phyloP scores from a whole-genome alignment of 1,140 invertebrate species.

The Anoplophora glabripennis region DNA sequence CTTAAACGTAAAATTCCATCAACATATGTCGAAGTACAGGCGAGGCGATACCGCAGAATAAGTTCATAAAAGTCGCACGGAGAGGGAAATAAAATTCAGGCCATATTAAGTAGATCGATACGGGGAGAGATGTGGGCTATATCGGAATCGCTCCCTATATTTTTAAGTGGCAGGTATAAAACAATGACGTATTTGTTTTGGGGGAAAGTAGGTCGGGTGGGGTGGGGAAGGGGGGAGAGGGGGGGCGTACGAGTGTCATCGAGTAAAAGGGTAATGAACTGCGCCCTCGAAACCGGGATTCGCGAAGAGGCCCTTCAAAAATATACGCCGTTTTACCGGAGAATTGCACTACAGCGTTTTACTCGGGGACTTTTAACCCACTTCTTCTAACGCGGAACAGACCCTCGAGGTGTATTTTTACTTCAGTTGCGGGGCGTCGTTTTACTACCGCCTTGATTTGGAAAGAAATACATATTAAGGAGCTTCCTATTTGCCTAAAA shows the following conservation, averaged over 20 bases:
- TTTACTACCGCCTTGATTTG: too few species aligned
- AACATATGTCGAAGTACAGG: too few species aligned
- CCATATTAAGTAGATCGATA: constrained; percentile 1
- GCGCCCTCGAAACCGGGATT: constrained; percentile 1
- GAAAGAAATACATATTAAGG: too few species aligned
- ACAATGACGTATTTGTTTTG: constrained; percentile 10
- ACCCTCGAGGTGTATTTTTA: background rate
- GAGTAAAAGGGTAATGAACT: constrained; percentile 12
- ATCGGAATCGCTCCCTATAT: constrained; percentile 1
- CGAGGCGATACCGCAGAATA: too few species aligned
- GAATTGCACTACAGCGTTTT: constrained; percentile 2
- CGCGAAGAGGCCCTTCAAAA: constrained; percentile 4
- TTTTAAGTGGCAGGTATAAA: constrained; percentile 3
- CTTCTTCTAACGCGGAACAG: background rate
- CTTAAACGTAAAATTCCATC: too few species aligned
- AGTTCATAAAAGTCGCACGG: too few species aligned
- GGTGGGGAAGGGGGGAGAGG: background rate
- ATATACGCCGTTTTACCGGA: constrained; percentile 4
- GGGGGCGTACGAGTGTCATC: constrained; percentile 3
- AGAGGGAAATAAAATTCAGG: too few species aligned
- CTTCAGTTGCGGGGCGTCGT: background rate
- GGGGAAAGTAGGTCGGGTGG: background rate
- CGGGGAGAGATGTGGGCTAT: background rate
- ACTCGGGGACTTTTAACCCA: constrained; percentile 5
- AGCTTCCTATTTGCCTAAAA: too few species aligned